phyloP scores from a whole-genome alignment of 2,797 vertebrate species.

The Spheniscus humboldti region DNA sequence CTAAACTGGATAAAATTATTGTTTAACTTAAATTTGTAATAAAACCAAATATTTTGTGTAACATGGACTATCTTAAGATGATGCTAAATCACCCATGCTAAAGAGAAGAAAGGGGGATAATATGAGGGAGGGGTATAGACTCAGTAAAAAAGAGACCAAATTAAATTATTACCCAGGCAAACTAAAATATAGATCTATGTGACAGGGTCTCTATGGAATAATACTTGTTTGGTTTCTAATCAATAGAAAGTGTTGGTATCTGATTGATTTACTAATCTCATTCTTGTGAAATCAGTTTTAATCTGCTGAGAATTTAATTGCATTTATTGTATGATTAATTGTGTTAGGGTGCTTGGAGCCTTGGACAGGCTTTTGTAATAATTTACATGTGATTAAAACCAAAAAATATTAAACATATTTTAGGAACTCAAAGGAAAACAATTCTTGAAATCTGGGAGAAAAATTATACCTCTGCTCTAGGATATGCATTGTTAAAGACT shows the following conservation, averaged over 20 bases:
- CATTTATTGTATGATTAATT: slow-evolving; percentile 32
- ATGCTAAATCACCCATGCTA: background rate
- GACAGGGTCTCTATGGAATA: background rate
- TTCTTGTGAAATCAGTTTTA: slow-evolving; percentile 9
- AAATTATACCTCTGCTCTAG: background rate
- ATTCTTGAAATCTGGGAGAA: background rate
- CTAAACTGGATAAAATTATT: background rate
- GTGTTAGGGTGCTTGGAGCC: background rate
- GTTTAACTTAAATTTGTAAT: background rate
- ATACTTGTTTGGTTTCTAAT: background rate
- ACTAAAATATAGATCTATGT: background rate
- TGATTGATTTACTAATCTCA: slow-evolving; percentile 9
- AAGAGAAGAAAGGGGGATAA: background rate
- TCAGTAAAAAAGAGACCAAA: background rate
- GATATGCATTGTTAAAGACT: background rate
- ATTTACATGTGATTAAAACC: background rate
- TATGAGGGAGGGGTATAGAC: fast-evolving
- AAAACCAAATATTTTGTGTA: background rate
- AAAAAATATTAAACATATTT: background rate
- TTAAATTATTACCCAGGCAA: background rate
- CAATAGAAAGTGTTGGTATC: background rate
- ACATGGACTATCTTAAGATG: background rate
- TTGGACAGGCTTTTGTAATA: background rate
- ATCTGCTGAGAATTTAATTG: slow-evolving; percentile 13
- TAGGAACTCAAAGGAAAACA: background rate